phyloP scores from a whole-genome alignment of 2,888 invertebrate species.

The Ochlodes sylvanus region DNA sequence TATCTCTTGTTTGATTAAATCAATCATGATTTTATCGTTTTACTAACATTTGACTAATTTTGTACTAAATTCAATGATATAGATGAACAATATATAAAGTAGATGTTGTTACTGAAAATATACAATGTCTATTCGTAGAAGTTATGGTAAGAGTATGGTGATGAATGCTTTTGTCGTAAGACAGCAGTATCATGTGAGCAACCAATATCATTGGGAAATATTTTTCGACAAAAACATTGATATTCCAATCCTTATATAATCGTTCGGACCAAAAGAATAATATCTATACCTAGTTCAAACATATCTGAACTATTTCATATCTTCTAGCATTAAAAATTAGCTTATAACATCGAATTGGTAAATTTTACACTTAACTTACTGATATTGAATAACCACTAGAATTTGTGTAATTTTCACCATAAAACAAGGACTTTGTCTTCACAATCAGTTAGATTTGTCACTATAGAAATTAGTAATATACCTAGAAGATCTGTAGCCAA shows the following conservation, averaged over 20 bases:
- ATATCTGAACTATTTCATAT: slow-evolving; percentile 78
- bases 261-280: slow-evolving; percentile 73
- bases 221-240: slow-evolving; percentile 7
- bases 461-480: not conserved
- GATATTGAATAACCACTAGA: not conserved
- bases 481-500: too few relatives aligned
- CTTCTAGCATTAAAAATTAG: slow-evolving; percentile 73
- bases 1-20: too few relatives aligned
- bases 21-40: too few relatives aligned
- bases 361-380: not conserved
- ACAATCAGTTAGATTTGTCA: not conserved
- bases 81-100: too few relatives aligned
- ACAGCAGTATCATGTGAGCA: not conserved
- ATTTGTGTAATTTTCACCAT: not conserved
- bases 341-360: slow-evolving; percentile 12
- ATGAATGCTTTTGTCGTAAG: not conserved
- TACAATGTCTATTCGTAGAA: not conserved
- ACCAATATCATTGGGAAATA: not conserved
- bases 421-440: not conserved
- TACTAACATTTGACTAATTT: too few relatives aligned
- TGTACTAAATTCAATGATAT: too few relatives aligned
- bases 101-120: not conserved
- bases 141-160: not conserved
- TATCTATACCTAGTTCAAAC: slow-evolving; percentile 65
- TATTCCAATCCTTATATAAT: slow-evolving; percentile 25